Evolutionary conservation across 2,888 invertebrate species (phyloP).

Genomic region (Eristalis pertinax): DNA sequence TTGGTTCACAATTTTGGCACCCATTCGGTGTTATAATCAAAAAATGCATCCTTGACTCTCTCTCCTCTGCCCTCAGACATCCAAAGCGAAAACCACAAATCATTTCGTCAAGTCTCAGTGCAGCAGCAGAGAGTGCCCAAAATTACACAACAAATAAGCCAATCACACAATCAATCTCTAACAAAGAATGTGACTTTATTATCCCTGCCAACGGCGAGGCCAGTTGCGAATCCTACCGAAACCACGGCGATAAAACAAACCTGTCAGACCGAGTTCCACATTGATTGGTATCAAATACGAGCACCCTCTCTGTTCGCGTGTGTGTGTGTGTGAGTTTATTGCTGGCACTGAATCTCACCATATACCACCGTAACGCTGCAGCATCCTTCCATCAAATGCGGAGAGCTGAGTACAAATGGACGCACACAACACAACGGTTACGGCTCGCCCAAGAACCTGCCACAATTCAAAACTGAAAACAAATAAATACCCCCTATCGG

Average conservation of each 20-base stretch:
- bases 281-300: conserved; percentile 70
- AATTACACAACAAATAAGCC: conserved; percentile 19
- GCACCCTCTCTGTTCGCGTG: neutral
- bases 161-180: conserved; percentile 57
- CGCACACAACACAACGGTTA: conserved; percentile 9
- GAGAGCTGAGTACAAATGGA: conserved; percentile 6
- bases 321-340: conserved; percentile 8
- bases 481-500: conserved; percentile 50
- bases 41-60: neutral
- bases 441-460: conserved; percentile 39
- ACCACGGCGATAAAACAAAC: conserved; percentile 69
- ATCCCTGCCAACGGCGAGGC: conserved; percentile 54
- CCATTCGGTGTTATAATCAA: neutral
- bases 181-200: conserved; percentile 53
- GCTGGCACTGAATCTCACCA: neutral
- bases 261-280: conserved; percentile 69
- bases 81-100: conserved; percentile 20
- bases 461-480: conserved; percentile 69
- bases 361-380: conserved; percentile 56
- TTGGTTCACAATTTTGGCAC: neutral
- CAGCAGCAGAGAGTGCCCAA: neutral
- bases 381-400: conserved; percentile 69
- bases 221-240: conserved; percentile 44
- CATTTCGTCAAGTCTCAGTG: conserved; percentile 8
- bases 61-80: neutral